Base-by-base conservation (phyloP, 2,888 invertebrate genomes). In the Ellobium chinense region DNA sequence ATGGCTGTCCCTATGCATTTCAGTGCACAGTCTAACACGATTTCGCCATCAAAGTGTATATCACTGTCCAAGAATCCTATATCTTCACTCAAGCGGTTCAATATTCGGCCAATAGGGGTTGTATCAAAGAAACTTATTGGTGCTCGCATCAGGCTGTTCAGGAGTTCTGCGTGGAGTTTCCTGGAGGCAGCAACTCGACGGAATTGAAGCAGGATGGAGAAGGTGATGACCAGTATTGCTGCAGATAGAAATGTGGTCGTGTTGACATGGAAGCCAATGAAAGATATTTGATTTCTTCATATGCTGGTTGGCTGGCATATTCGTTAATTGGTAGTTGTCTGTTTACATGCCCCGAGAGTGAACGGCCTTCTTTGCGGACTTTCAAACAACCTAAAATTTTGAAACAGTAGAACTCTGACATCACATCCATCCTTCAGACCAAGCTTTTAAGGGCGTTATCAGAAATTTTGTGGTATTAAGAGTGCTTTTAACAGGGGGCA, bases 1-100 rank as follows among this genome's bases (percentile, higher is more conserved):
- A 89, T 74, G 24, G 89, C 65, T 2, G 88, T 87, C 21, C 86
- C 82, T 3, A 89, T 14, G 1, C 88, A 87, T 18, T 79, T 65
- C 24, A 87, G 83, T 1, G 85, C 34, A 29, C 85, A 84, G 63
- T 87, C 81, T 36, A 81, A 4, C 7, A 60, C 12, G n/a, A 73
- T 75, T 31, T 78, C 78, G 12, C 68, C 24, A n/a, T 78, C 68
- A 4, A 78, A 21, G 34, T 68, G 74, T 4, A 82, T 54, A 24
- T 82, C 74, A 60, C 60, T 68, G 69, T 81, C 81, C 39, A 81
- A 24, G 24, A 56, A 62, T 34, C 78, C 74, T 31, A 82, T 70
- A 24, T 82, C 82, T 36, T 75, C 72, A 37, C 79, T 76, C 31
- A 78, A 78, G 12, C 79, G 54, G 27, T 79, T 79, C 37, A 79